Evolutionary conservation across 1,140 invertebrate genomes (phyloP).

Genomic region (Atta texana): DNA sequence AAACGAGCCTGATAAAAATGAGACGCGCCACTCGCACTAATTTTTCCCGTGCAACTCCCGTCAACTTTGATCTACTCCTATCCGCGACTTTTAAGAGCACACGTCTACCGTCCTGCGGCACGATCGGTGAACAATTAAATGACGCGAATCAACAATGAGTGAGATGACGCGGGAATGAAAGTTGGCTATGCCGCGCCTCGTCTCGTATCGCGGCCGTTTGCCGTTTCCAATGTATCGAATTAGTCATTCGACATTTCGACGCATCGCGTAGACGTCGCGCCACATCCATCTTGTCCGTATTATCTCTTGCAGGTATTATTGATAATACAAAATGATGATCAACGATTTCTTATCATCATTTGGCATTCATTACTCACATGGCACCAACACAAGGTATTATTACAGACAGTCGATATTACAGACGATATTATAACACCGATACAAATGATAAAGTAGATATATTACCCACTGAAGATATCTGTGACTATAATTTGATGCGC

Average conservation of each 20-base stretch:
- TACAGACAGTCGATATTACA: too few species aligned
- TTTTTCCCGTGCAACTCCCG: background rate
- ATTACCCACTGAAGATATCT: too few species aligned
- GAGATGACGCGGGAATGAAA: constrained; percentile 15
- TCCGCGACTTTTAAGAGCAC: background rate
- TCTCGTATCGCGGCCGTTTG: background rate
- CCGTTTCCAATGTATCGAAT: constrained; percentile 31
- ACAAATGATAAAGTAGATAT: too few species aligned
- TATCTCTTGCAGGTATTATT: too few species aligned
- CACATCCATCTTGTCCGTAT: background rate
- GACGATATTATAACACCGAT: too few species aligned
- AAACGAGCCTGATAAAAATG: too few species aligned
- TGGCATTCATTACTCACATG: too few species aligned
- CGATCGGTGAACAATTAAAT: background rate
- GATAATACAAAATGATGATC: too few species aligned
- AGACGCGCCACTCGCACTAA: background rate
- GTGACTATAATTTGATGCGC: too few species aligned
- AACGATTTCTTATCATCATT: too few species aligned
- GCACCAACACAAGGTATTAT: too few species aligned
- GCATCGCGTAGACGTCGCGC: background rate
- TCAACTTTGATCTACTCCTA: background rate
- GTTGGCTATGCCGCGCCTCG: constrained; percentile 37
- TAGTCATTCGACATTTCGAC: constrained; percentile 18
- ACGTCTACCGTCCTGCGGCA: background rate
- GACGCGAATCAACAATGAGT: background rate